Conservation (phyloP, 2,888 invertebrate species). For the Drosophila quinaria region DNA sequence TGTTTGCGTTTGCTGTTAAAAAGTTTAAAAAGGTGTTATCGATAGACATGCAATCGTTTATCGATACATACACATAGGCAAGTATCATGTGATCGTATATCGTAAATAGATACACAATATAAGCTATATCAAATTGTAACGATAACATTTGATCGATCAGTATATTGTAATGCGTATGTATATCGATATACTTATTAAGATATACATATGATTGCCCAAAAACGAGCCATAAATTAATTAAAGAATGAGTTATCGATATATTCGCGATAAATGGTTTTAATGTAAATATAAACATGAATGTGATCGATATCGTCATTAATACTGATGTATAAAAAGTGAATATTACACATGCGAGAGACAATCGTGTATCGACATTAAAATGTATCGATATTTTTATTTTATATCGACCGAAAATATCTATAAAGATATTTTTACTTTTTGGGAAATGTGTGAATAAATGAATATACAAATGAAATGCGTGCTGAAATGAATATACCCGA, state of each 20-base stretch:
- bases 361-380: background rate
- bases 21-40: background rate
- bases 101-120: too few species aligned
- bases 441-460: background rate
- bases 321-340: background rate
- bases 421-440: background rate
- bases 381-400: background rate
- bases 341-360: background rate
- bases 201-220: too few species aligned
- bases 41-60: background rate
- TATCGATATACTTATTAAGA: background rate
- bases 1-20: too few species aligned
- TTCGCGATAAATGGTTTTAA: background rate
- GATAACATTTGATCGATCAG: background rate
- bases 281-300: too few species aligned
- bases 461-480: background rate
- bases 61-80: background rate
- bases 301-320: background rate
- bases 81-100: background rate
- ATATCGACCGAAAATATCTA: background rate
- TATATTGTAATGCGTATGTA: background rate
- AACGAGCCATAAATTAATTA: too few species aligned
- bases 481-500: background rate
- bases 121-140: background rate
- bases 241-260: background rate